Conservation (phyloP, 1,140 invertebrate species). For the Anadara kagoshimensis region DNA sequence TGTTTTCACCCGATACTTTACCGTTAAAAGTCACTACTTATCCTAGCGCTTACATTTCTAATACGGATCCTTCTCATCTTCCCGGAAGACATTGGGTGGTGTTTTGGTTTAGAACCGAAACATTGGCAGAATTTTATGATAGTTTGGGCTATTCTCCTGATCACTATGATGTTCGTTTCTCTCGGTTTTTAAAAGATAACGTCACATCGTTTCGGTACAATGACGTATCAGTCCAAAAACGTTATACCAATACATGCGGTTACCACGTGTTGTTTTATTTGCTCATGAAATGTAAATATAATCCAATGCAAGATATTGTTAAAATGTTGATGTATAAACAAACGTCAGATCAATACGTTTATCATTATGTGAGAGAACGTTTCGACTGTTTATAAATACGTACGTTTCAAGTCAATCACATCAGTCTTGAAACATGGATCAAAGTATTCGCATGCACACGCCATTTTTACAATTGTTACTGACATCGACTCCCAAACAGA, state of each 20-base stretch:
- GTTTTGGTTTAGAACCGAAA: too few relatives aligned
- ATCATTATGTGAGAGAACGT: neutral
- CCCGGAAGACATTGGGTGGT: too few relatives aligned
- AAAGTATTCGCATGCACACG: neutral
- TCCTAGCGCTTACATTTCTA: too few relatives aligned
- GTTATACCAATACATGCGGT: conserved; percentile 9
- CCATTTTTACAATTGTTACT: too few relatives aligned
- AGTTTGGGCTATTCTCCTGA: too few relatives aligned
- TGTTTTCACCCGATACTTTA: too few relatives aligned
- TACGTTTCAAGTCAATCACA: neutral
- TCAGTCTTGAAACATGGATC: neutral
- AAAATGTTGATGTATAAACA: neutral
- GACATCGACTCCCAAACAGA: too few relatives aligned
- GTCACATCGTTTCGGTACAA: neutral
- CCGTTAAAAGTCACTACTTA: too few relatives aligned
- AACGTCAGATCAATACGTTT: conserved; percentile 8
- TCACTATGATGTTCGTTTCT: too few relatives aligned
- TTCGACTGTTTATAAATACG: conserved; percentile 13
- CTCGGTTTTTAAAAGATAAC: too few relatives aligned
- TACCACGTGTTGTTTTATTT: conserved; percentile 26
- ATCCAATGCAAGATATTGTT: conserved; percentile 6
- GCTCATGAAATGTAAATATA: conserved; percentile 19
- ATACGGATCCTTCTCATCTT: too few relatives aligned
- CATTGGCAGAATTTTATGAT: too few relatives aligned
- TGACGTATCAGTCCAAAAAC: conserved; percentile 1